Evolutionary conservation across 2,113 vertebrate genomes (phyloP).

Genomic region (Anhinga anhinga): DNA sequence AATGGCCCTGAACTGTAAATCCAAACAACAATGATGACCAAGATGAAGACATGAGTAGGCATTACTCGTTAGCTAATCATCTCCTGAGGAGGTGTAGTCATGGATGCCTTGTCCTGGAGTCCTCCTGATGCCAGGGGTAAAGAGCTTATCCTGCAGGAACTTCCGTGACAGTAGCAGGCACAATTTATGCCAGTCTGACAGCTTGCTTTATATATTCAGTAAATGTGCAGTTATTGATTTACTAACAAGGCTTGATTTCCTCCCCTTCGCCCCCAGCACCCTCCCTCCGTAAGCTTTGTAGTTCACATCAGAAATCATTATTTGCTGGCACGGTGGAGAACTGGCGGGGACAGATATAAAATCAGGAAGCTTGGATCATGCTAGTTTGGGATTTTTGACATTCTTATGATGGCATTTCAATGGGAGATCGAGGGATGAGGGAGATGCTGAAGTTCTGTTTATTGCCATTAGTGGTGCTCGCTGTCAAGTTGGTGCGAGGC

Average conservation of each 20-base stretch:
- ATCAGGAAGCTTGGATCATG: neutral
- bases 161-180: neutral
- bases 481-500: neutral
- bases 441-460: neutral
- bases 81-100: neutral
- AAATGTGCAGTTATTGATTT: neutral
- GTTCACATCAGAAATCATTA: neutral
- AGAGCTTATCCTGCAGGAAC: neutral
- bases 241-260: neutral
- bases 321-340: neutral
- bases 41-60: neutral
- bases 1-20: neutral
- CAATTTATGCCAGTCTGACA: neutral
- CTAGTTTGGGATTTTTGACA: neutral
- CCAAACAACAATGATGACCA: neutral
- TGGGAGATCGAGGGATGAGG: neutral
- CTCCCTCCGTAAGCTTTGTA: neutral
- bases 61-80: neutral
- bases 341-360: neutral
- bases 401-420: neutral
- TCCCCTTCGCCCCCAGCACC: neutral
- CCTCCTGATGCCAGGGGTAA: neutral
- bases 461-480: neutral
- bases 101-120: neutral
- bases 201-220: neutral